phyloP scores from a whole-genome alignment of 2,888 invertebrate species.

The Ypsolopha scabrella region DNA sequence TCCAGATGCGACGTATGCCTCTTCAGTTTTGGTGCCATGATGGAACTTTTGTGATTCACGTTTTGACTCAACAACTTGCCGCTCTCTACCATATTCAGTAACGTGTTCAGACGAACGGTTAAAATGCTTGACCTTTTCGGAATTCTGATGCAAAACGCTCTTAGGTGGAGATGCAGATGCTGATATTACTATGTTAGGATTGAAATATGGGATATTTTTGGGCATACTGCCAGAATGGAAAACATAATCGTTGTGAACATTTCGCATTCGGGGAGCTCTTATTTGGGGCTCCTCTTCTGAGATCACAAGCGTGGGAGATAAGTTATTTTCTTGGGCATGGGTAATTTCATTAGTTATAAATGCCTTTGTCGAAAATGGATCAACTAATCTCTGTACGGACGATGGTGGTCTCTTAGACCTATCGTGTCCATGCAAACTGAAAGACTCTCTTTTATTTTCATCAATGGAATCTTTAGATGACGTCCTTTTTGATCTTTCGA shows the following conservation, averaged over 20 bases:
- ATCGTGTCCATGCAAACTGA: conserved; percentile 37
- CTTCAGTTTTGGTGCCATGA: conserved; percentile 39
- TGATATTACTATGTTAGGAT: conserved; percentile 38
- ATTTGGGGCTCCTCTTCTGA: conserved; percentile 46
- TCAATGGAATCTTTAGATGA: conserved; percentile 51
- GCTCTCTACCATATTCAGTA: conserved; percentile 39
- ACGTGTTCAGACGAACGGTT: conserved; percentile 47
- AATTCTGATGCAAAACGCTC: conserved; percentile 46
- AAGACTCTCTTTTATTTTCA: conserved; percentile 37
- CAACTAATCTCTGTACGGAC: conserved; percentile 46
- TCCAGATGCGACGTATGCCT: conserved; percentile 43
- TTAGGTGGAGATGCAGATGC: conserved; percentile 51
- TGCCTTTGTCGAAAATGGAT: conserved; percentile 51
- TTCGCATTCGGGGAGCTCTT: conserved; percentile 45
- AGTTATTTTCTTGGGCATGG: conserved; percentile 32
- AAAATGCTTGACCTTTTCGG: conserved; percentile 48
- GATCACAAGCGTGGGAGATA: conserved; percentile 34
- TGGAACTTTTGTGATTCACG: conserved; percentile 29
- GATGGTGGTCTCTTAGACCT: conserved; percentile 41
- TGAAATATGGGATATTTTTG: conserved; percentile 54
- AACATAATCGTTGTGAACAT: conserved; percentile 39
- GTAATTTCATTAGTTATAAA: conserved; percentile 51
- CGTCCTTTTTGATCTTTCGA: conserved; percentile 36
- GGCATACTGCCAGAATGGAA: conserved; percentile 59
- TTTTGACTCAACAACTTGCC: conserved; percentile 31